Base-by-base conservation (phyloP, 2,113 vertebrate genomes). In the Taxidea taxus region DNA sequence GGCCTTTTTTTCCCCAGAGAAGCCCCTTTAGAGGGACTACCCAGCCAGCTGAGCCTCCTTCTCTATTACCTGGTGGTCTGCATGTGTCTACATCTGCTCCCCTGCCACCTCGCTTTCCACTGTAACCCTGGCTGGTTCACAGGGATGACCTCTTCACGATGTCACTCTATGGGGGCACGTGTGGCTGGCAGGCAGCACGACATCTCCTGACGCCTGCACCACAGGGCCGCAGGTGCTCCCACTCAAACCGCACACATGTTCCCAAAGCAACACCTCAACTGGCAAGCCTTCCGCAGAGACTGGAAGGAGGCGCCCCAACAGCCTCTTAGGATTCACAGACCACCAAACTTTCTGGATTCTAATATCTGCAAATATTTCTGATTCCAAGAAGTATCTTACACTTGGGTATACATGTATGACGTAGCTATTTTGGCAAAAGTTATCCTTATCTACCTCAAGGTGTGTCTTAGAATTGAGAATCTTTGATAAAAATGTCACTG, bases 11-110 rank as follows among this genome's bases (percentile, higher is more conserved):
- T 1, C 34, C 66, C 14, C 44, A 77, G 29, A 68, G 37, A 47
- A 13, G 80, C 1, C 68, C 75, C 75, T 31, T 10, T 1, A 11
- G 16, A 42, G 34, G 62, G 25, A 15, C 62, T 8, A 0, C 27
- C 47, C 10, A 14, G 60, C 34, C 39, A 39, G 49, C 86, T 11
- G 25, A 44, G 78, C 37, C 13, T 29, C 31, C 27, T 62, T 74
- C 42, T 37, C 29, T 25, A 51, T 42, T 27, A 25, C n/a, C 13
- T 6, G 1, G 34, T 6, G 3, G 68, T 20, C 84, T 68, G 56
- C 58, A 9, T 1, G 29, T 1, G 5, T 3, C 21, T 29, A 13
- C 1, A 6, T 44, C 39, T 6, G 0, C 7, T 29, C 29, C 29
- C n/a, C n/a, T 5, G 56, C 23, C 27, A 18, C 47, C 7, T 13